phyloP scores from a whole-genome alignment of 2,113 vertebrate genomes.

The Apaloderma vittatum region DNA sequence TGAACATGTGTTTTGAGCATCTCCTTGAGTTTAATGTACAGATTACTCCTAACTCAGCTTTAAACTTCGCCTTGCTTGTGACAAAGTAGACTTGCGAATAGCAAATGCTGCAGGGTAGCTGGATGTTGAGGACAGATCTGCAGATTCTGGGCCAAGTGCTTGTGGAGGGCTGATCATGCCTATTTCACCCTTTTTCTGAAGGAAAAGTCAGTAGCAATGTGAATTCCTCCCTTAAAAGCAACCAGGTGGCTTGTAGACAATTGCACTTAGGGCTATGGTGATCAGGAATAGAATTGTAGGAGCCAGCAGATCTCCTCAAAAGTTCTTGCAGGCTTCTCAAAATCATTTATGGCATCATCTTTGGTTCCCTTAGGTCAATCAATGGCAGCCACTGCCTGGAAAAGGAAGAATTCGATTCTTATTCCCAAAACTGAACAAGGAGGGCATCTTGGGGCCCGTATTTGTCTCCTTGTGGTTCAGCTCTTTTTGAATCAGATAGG shows the following conservation, averaged over 20 bases:
- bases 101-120: not conserved
- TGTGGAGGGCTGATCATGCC: not conserved
- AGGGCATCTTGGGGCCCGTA: rapidly evolving
- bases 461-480: not conserved
- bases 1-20: not conserved
- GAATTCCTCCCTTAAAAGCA: not conserved
- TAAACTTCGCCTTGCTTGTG: not conserved
- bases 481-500: not conserved
- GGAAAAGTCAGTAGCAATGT: not conserved
- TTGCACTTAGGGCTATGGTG: not conserved
- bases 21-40: not conserved
- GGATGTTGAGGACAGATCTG: not conserved
- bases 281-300: not conserved
- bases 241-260: not conserved
- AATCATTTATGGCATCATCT: not conserved
- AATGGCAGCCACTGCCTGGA: not conserved
- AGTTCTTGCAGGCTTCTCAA: not conserved
- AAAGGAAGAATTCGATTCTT: not conserved
- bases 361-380: not conserved
- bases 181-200: not conserved
- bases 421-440: not conserved
- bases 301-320: not conserved
- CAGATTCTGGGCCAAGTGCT: not conserved
- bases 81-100: not conserved
- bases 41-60: not conserved